A percentile compares a stretch with the other conserved stretches of the same genome.
phyloP scores from a whole-genome alignment of 2,888 invertebrate species.

The Tuberolachnus salignus region DNA sequence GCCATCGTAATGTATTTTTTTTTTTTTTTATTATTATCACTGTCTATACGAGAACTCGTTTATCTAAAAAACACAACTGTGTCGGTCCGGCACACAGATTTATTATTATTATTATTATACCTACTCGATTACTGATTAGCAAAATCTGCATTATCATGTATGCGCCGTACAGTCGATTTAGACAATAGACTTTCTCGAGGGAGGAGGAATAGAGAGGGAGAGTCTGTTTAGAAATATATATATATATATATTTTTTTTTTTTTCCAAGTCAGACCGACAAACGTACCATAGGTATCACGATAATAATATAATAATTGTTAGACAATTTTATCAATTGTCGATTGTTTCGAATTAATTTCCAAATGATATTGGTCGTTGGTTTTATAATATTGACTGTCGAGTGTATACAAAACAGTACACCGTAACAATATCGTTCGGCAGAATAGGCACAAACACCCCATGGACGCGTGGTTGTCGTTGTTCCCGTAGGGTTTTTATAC shows the following conservation, averaged over 20 bases:
- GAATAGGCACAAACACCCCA: not conserved
- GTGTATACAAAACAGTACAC: constrained; percentile 11
- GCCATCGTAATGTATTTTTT: not conserved
- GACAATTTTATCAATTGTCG: constrained; percentile 36
- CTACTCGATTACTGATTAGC: constrained; percentile 8
- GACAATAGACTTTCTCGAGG: constrained; percentile 2
- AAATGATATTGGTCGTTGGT: constrained; percentile 20
- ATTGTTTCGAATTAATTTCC: constrained; percentile 33
- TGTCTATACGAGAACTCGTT: not conserved
- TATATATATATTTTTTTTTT: no score
- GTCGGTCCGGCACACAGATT: not conserved
- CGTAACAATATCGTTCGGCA: constrained; percentile 24
- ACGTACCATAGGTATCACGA: not conserved
- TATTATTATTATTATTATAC: not conserved
- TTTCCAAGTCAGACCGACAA: not conserved
- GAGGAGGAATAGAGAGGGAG: no score
- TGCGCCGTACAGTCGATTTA: not conserved
- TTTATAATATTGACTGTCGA: not conserved
- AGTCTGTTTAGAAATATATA: constrained; percentile 6
- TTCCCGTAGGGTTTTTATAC: constrained; percentile 10
- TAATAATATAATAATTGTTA: not conserved
- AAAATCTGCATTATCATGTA: constrained; percentile 34
- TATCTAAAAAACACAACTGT: not conserved
- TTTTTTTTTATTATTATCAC: no score
- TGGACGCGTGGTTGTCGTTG: no score